Conservation (phyloP, 2,113 vertebrate genomes). For the Scatophagus argus region DNA sequence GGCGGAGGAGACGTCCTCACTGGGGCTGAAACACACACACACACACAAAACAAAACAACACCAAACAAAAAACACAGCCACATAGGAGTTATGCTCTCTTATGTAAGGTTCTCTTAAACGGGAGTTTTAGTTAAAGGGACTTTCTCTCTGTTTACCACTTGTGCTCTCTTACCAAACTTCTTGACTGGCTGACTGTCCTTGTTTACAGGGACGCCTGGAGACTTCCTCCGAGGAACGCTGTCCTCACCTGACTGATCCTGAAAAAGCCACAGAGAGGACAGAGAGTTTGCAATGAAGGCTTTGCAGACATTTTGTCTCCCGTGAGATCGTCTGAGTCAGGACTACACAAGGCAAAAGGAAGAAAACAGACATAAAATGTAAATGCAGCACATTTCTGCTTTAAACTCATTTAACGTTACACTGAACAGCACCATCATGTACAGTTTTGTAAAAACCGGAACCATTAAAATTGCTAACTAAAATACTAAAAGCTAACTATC, state of each 20-base stretch:
- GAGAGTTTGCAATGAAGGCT: conserved; percentile 21
- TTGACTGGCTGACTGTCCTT: conserved; percentile 67
- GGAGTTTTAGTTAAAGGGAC: background rate
- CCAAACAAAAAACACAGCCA: conserved; percentile 1
- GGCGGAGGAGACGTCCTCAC: conserved; percentile 63
- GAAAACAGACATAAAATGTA: background rate
- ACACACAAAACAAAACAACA: background rate
- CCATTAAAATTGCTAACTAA: too few species aligned
- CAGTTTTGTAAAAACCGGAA: too few species aligned
- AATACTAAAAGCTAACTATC: too few species aligned
- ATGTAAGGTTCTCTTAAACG: conserved; percentile 8
- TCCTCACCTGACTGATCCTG: conserved; percentile 67
- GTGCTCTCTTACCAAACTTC: conserved; percentile 68
- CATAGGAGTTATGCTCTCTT: background rate
- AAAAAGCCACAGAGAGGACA: conserved; percentile 4
- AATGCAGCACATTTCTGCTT: background rate
- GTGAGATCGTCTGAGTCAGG: background rate
- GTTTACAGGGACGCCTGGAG: conserved; percentile 40
- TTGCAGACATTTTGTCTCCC: conserved; percentile 15
- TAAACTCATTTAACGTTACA: too few species aligned
- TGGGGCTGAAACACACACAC: conserved; percentile 68
- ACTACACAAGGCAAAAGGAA: conserved; percentile 4
- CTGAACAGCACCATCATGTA: too few species aligned
- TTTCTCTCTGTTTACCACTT: background rate
- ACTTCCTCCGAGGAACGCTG: conserved; percentile 36